Evolutionary conservation across 1,140 invertebrate genomes (phyloP), one percentile per base, ranked within the genome.

Genomic region (Lineus longissimus): DNA sequence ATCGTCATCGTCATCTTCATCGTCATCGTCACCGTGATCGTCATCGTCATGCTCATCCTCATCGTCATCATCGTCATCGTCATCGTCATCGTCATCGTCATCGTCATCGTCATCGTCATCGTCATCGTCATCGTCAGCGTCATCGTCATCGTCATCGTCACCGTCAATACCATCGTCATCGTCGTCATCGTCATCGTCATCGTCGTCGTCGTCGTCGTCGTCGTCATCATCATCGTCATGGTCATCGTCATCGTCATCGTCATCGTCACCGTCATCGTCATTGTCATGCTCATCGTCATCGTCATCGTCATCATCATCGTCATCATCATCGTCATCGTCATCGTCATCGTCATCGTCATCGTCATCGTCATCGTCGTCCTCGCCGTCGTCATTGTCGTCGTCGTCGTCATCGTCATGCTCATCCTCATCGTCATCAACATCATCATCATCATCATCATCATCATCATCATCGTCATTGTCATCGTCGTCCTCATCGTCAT

Each of bases 21-120:
- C 30, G 13, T 61, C 41, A 61, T 61, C 41, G 54, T 61, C 41
- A 54, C 54, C 41, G 30, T 61, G n/a, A 61, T 61, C 41, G 54
- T 61, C 59, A 54, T 54, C 59, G 54, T 61, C 59, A 55, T 61
- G n/a, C n/a, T n/a, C n/a, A n/a, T n/a, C n/a, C n/a, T n/a, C n/a
- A n/a, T n/a, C n/a, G n/a, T n/a, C n/a, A 51, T 57, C 2, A 55
- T 61, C 59, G 30, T 54, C 59, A 61, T 61, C 1, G 55, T 61
- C 59, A 55, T 61, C 40, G 55, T 61, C 59, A 61, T 61, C 59
- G 55, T 55, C 59, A 61, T 55, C 59, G 55, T 55, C 59, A 55
- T 61, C 59, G 55, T 55, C 59, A 2, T 55, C 59, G 55, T 55
- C 59, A 61, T 61, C 59, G 2, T 61, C 59, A 61, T 61, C 41